A percentile compares a stretch with the other conserved stretches of the same genome.
Evolutionary conservation across 30 jellyfish, hydroid and myxozoan genomes (phyloP).

Genomic region (Cassiopea xamachana): DNA sequence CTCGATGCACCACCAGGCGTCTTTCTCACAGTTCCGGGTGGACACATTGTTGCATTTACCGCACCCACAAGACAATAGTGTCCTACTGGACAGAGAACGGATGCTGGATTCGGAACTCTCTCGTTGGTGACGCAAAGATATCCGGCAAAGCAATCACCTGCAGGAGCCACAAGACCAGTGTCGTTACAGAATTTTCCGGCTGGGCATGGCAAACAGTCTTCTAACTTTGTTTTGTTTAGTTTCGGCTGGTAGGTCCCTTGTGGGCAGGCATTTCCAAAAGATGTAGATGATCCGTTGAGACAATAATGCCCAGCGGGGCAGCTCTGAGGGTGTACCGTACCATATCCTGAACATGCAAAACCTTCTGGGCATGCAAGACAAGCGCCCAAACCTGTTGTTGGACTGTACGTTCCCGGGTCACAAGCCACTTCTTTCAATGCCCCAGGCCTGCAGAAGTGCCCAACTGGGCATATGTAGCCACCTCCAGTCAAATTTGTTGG

Average conservation of each 20-base stretch:
- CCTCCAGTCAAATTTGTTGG: constrained; percentile 85
- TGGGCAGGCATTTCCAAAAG: constrained; percentile 78
- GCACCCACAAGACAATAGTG: constrained; percentile 84
- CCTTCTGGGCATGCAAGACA: constrained; percentile 89
- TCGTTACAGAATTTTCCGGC: constrained; percentile 87
- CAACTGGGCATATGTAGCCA: constrained; percentile 92
- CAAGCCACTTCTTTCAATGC: constrained; percentile 75
- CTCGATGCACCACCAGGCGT: constrained; percentile 82
- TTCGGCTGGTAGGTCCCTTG: constrained; percentile 87
- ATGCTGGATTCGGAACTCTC: constrained; percentile 78
- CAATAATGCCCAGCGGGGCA: constrained; percentile 96
- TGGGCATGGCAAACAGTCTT: constrained; percentile 86
- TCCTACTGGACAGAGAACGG: constrained; percentile 90
- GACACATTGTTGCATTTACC: constrained; percentile 76
- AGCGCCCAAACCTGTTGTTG: constrained; percentile 66
- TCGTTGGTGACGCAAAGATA: constrained; percentile 80
- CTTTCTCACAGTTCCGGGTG: constrained; percentile 91
- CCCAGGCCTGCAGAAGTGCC: constrained; percentile 92
- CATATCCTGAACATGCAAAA: constrained; percentile 80
- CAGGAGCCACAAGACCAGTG: constrained; percentile 78
- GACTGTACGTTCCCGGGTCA: constrained; percentile 85
- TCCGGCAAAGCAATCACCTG: constrained; percentile 89
- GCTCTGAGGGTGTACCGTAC: constrained; percentile 71
- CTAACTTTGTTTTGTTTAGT: constrained; percentile 42
- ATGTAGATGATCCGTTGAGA: constrained; percentile 71